These are phyloP conservation scores for Apistogramma diplotaenia DNA, from an alignment of 2,113 vertebrate species.

Conservation along the genomic window DNA sequence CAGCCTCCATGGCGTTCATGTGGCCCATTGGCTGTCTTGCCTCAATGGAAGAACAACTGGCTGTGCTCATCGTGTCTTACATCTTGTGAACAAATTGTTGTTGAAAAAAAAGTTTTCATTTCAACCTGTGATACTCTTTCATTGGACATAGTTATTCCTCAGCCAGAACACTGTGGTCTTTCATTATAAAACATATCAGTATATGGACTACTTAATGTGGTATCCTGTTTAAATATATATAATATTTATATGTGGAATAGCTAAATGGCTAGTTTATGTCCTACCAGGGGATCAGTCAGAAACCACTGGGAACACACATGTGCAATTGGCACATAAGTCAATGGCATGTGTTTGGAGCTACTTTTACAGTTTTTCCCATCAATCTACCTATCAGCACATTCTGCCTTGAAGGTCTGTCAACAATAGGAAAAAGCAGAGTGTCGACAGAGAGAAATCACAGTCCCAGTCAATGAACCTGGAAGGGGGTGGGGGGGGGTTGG, in stretches of 20 bases:
- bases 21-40: slow-evolving; percentile 6
- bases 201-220: not conserved
- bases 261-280: not conserved
- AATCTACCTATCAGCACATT: slow-evolving; percentile 22
- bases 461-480: slow-evolving; percentile 39
- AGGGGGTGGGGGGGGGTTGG: not conserved
- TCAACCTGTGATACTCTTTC: not conserved
- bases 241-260: not conserved
- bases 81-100: slow-evolving; percentile 40
- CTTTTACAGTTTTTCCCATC: slow-evolving; percentile 36
- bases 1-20: not conserved
- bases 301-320: slow-evolving; percentile 11
- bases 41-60: slow-evolving; percentile 1
- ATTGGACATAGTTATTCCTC: not conserved
- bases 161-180: not conserved
- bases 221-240: not conserved
- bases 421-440: not conserved
- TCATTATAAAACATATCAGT: not conserved
- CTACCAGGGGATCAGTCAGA: slow-evolving; percentile 22
- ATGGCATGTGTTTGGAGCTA: slow-evolving; percentile 38
- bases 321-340: slow-evolving; percentile 12
- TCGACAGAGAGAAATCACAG: slow-evolving; percentile 39
- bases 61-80: slow-evolving; percentile 15
- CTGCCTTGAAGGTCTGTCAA: slow-evolving; percentile 19
- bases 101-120: slow-evolving; percentile 23